Evolutionary conservation across 2,113 vertebrate genomes (phyloP), one percentile per base, ranked within the genome.

Genomic region (Cricetomys ansorgei): DNA sequence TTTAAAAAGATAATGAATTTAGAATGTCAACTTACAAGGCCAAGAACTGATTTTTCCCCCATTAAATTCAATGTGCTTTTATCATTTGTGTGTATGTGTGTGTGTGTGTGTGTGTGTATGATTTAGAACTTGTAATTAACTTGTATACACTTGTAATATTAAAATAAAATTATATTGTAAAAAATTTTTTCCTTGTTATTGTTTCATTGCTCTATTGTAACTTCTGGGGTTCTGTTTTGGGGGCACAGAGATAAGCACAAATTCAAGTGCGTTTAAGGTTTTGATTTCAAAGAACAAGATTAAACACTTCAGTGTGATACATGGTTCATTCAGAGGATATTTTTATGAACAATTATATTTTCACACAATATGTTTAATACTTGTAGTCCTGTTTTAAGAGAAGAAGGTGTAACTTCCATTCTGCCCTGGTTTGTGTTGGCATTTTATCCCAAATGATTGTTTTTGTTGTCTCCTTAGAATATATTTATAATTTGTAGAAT

Each of bases 201-300:
- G 3, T 80, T 95, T 94, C 69, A 31, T 94, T 89, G 16, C 8
- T 40, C 0, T 55, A 80, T 65, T 81, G 21, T 95, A 27, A 92
- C 87, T 92, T 89, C 11, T 88, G 86, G 77, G 2, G 5, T 59
- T 88, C 83, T 95, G 10, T 84, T 88, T 91, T 88, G 55, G 72
- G 34, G 12, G 64, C 21, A 62, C 34, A 92, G 27, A 40, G 45
- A 19, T 80, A 92, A 73, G 23, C n/a, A 91, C 6, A 67, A 77
- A 12, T 73, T 7, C 86, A 92, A n/a, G n/a, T n/a, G n/a, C 72
- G 87, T 79, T 79, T 73, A 45, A 92, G n/a, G 55, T 75, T 94
- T 96, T 95, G n/a, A 73, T 89, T 85, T 92, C 92, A 83, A 81
- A 94, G 43, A 92, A 79, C 5, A 81, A 85, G 8, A 34, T 21